A percentile compares a stretch with the other conserved stretches of the same genome.
Evolutionary conservation across 2,113 vertebrate genomes (phyloP).

Genomic region (Apus apus): DNA sequence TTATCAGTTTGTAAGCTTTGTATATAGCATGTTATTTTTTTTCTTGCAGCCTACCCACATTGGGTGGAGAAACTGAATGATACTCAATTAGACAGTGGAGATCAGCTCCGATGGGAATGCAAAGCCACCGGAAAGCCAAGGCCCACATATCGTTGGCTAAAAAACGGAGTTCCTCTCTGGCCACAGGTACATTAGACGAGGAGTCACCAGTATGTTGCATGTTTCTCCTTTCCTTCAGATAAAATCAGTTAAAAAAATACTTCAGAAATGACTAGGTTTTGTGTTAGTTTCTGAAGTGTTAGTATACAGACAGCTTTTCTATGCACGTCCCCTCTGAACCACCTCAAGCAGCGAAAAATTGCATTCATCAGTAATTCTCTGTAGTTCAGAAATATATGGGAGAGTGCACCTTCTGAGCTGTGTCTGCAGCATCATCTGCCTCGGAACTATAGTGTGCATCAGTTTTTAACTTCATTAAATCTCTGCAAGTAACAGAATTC

Average conservation of each 20-base stretch:
- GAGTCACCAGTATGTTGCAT: not conserved
- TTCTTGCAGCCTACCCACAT: slow-evolving; percentile 86
- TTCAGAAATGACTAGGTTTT: not conserved
- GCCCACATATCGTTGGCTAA: slow-evolving; percentile 92
- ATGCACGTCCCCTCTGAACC: not conserved
- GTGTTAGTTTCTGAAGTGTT: not conserved
- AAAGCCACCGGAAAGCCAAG: slow-evolving; percentile 90
- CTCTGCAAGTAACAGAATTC: not conserved
- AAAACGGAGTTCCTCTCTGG: slow-evolving; percentile 83
- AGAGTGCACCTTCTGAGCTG: not conserved
- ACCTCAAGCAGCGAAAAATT: not conserved
- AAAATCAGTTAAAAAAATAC: not conserved
- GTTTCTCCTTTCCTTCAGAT: not conserved
- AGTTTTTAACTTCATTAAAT: not conserved
- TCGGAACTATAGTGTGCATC: not conserved
- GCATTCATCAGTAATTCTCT: not conserved
- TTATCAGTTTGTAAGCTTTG: not conserved
- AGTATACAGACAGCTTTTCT: not conserved
- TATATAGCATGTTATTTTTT: not conserved
- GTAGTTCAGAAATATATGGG: not conserved
- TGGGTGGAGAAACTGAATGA: slow-evolving; percentile 94
- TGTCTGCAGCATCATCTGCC: not conserved
- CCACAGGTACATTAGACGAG: slow-evolving; percentile 82
- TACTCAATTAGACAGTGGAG: slow-evolving; percentile 92
- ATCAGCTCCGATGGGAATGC: slow-evolving; percentile 92